Base-by-base conservation (phyloP, 2,888 invertebrate species). In the Aricia artaxerxes region DNA sequence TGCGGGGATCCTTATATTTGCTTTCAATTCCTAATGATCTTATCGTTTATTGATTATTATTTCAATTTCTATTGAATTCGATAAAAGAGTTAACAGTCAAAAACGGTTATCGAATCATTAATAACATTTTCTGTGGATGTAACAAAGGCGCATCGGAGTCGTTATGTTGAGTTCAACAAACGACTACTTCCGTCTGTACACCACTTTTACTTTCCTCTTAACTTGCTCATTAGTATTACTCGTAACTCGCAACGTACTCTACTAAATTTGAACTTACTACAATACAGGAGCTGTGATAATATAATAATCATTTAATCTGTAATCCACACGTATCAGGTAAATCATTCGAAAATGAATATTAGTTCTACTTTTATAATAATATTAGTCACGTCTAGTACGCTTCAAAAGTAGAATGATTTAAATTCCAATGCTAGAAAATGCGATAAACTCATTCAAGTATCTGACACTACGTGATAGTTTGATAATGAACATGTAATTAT, bases 141-240 rank as follows among this genome's bases (percentile, higher is more conserved):
- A 72, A 79, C 78, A 76, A 57, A 81, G 76, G 77, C 61, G 61
- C 60, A 60, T 75, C 79, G 69, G 73, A 80, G 72, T 78, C 76
- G 78, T 82, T 77, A 80, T 79, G 53, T 78, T 78, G 82, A 80
- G 83, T 83, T 83, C 82, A 82, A 82, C 81, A 82, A 86, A 86
- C 85, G 84, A 83, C 86, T 86, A 87, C 88, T 87, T 88, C 87
- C 85, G 86, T 87, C 85, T 85, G 60, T 78, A 78, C 86, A 86
- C 87, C 88, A 92, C 93, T 93, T 93, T 93, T 93, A 94, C 93
- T 93, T 93, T 93, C 90, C 90, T 90, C 89, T 87, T 84, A 84
- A 84, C 81, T 49, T 49, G 86, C 86, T 85, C 84, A 86, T 85
- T 84, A 83, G 35, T 85, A 83, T 82, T 82, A 78, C 77, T 80